phyloP scores from a whole-genome alignment of 2,888 invertebrate genomes.

The Cataglyphis rosenhaueri region DNA sequence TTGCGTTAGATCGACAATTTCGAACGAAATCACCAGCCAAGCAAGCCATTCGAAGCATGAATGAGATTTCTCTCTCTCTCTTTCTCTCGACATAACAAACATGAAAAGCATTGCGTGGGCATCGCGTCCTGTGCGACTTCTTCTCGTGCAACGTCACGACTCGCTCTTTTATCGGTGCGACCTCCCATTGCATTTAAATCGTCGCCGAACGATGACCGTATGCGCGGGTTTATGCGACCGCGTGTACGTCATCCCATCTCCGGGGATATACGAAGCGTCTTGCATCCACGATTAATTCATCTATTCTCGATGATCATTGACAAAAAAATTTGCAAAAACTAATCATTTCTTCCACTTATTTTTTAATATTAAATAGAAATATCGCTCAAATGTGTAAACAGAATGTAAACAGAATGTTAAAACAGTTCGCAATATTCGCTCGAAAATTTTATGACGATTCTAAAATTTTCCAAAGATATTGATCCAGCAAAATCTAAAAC shows the following conservation, averaged over 20 bases:
- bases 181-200: slow-evolving; percentile 56
- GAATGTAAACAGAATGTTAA: neutral
- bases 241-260: neutral
- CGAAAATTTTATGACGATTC: neutral
- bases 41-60: slow-evolving; percentile 18
- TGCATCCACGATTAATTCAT: neutral
- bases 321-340: neutral
- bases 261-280: neutral
- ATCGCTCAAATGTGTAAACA: neutral
- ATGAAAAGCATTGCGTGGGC: slow-evolving; percentile 53
- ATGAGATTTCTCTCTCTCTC: neutral
- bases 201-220: neutral
- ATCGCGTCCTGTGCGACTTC: slow-evolving; percentile 42
- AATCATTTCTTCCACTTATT: neutral
- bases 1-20: slow-evolving; percentile 17
- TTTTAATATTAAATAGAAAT: neutral
- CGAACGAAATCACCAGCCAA: slow-evolving; percentile 6
- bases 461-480: neutral
- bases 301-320: neutral
- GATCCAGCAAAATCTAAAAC: neutral
- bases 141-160: slow-evolving; percentile 47
- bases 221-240: neutral
- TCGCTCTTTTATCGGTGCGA: slow-evolving; percentile 57
- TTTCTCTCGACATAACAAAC: slow-evolving; percentile 4
- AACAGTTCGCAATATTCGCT: neutral